Evolutionary conservation across 2,113 vertebrate species (phyloP).

Genomic region (Grantiella picta): DNA sequence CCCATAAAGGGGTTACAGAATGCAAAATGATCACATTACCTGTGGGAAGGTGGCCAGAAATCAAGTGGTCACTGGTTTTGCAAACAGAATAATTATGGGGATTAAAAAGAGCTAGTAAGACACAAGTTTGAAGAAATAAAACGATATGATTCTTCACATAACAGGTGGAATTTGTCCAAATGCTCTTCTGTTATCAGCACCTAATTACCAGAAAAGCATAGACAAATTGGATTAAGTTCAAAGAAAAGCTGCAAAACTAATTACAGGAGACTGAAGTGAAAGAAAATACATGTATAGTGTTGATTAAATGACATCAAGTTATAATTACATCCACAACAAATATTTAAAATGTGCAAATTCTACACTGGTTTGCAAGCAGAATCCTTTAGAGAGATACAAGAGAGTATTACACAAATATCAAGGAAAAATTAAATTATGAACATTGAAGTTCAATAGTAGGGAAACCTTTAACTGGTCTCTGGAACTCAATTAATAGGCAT

Average conservation of each 20-base stretch:
- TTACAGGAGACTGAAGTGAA: background rate
- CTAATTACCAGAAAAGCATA: slow-evolving; percentile 1
- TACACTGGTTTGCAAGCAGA: background rate
- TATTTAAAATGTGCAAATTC: background rate
- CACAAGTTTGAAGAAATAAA: background rate
- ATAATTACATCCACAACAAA: background rate
- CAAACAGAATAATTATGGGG: background rate
- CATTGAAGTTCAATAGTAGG: background rate
- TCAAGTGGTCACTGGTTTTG: background rate
- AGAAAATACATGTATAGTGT: background rate
- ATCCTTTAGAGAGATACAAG: background rate
- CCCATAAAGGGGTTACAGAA: background rate
- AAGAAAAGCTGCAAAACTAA: slow-evolving; percentile 33
- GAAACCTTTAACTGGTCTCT: background rate
- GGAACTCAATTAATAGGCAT: background rate
- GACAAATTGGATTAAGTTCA: slow-evolving; percentile 26
- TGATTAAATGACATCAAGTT: background rate
- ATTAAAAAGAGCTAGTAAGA: background rate
- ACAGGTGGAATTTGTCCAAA: slow-evolving; percentile 16
- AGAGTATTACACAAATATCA: background rate
- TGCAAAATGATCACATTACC: background rate
- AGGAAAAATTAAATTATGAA: background rate
- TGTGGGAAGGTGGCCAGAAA: background rate
- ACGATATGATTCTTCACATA: background rate
- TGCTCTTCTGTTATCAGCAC: background rate